Evolutionary conservation across 2,797 vertebrate species (phyloP), one percentile per base, ranked within the genome.

Genomic region (Moxostoma hubbsi): DNA sequence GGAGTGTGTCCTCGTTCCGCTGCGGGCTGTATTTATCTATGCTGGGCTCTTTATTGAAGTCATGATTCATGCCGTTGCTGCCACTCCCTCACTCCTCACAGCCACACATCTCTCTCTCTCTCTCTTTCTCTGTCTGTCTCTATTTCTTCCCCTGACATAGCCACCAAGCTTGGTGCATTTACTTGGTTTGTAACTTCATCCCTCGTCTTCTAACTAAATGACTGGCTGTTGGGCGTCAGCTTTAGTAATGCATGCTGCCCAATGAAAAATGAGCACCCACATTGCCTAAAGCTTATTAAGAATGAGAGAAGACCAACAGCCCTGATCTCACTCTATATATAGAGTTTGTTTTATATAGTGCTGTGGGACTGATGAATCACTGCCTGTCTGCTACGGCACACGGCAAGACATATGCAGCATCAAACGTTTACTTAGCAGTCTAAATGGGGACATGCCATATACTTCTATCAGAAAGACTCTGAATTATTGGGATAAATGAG

Each of bases 41-140:
- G 86, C 88, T 91, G 90, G 90, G 90, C 91, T 92, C 91, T 90
- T 92, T 92, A 90, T 92, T 91, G 83, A 86, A 85, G 83, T 79
- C 84, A 87, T 83, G 83, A 86, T 86, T 87, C 83, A 84, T 82
- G 77, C 80, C 55, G 58, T 73, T 79, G 62, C 81, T 83, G 85
- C 91, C 92, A 91, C 91, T 81, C 81, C 55, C 81, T 80, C 76
- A 80, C 72, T 84, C 59, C 63, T 73, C 86, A 77, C 54, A 79
- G 64, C 51, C 78, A 66, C 79, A 62, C 75, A 59, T 80, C 51
- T 51, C 49, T 70, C 51, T 10, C 24, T 47, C 70, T 73, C 13
- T 55, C 53, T 77, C 57, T 75, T 65, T 73, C 53, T 36, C 43
- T 71, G n/a, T 63, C 59, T 15, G 24, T 59, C 10, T 65, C 15